phyloP scores from a whole-genome alignment of 92 coral and sea anemone species.

The Montipora capitata region DNA sequence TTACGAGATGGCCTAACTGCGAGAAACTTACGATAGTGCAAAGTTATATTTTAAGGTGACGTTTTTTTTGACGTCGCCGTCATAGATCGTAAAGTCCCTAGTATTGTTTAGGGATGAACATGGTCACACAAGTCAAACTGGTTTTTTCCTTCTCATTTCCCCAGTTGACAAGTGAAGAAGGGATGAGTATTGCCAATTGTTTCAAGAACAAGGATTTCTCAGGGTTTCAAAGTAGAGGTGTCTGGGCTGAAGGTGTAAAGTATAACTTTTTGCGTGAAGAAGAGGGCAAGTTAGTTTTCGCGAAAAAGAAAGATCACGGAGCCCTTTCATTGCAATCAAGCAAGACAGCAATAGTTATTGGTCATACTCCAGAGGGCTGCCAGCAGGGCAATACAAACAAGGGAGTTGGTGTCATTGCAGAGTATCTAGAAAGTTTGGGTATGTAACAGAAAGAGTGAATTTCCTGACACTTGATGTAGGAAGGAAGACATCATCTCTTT shows the following conservation, averaged over 20 bases:
- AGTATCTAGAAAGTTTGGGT: constrained; percentile 70
- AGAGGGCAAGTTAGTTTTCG: constrained; percentile 72
- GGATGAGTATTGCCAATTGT: constrained; percentile 60
- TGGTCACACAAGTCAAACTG: no score
- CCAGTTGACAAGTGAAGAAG: constrained; percentile 52
- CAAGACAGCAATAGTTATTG: constrained; percentile 88
- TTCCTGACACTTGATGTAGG: constrained; percentile 8
- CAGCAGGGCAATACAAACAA: constrained; percentile 80
- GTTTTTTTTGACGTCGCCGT: no score
- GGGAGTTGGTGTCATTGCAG: constrained; percentile 79
- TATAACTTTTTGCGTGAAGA: constrained; percentile 82
- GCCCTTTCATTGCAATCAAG: constrained; percentile 74
- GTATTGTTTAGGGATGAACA: no score
- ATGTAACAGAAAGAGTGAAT: constrained; percentile 43
- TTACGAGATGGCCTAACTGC: no score
- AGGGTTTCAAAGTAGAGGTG: constrained; percentile 63
- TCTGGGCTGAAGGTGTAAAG: constrained; percentile 66
- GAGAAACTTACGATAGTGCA: no score
- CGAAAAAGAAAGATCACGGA: constrained; percentile 69
- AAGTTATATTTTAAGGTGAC: no score
- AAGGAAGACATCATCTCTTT: neutral
- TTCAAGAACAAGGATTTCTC: constrained; percentile 73
- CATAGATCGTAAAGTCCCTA: no score
- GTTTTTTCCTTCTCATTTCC: neutral
- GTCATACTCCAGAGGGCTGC: constrained; percentile 77